Base-by-base conservation (phyloP, 1,140 invertebrate species). In the Planococcus citri region DNA sequence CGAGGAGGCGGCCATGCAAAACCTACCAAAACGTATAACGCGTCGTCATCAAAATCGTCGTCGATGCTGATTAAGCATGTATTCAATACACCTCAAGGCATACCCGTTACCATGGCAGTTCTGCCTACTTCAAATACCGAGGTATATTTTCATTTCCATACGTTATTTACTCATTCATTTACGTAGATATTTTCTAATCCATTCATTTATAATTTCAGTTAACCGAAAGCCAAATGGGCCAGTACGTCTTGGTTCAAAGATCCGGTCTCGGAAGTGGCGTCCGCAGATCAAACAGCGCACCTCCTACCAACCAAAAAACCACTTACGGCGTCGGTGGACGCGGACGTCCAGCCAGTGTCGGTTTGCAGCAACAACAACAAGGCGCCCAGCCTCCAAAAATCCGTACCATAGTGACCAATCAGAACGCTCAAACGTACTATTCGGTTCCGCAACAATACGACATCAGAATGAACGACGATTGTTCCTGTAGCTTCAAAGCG, bases 401-500 rank as follows among this genome's bases (percentile, higher is more conserved):
- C 3, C 60, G 60, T 24, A 64, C 60, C 10, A 27, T 64, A 4
- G 22, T 64, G 22, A 20, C 60, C 10, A 64, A 64, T 64, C 60
- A 24, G 22, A 64, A 64, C 20, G 22, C 60, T 12, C 22, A 22
- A 25, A 64, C 60, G 21, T 64, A 64, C 24, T 64, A 64, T 25
- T 25, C 60, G 22, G 22, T 64, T 10, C 60, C 60, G 21, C 60
- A 64, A 25, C 60, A 24, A 27, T 64, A 64, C 60, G 60, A 21
- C 20, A 17, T 64, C 8, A 24, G 60, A 9, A 21, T 64, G 3
- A 38, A 74, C 74, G 57, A 73, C n/a, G 71, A 87, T 17, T 96
- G 94, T 80, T 89, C 90, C 67, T 97, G 95, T 79, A 94, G 89
- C 76, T 83, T 96, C 72, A 92, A 93, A 74, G 92, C 94, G 17